Conservation (phyloP, 2,888 invertebrate species). For the Eupelmus urozonus region DNA sequence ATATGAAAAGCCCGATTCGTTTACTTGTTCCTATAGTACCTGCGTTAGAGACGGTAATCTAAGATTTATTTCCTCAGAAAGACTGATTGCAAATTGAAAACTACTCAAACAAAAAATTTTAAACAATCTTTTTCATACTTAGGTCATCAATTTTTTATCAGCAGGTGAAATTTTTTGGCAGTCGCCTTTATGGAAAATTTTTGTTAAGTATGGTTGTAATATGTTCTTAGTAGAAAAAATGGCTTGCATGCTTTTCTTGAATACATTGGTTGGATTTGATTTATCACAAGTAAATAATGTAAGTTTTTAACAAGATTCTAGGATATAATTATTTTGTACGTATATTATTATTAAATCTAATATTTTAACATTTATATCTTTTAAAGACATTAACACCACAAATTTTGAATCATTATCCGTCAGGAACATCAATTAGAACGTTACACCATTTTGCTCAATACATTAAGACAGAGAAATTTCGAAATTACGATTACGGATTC, state of each 20-base stretch:
- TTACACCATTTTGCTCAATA: constrained; percentile 85
- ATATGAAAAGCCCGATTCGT: constrained; percentile 80
- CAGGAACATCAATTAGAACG: constrained; percentile 86
- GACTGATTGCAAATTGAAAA: too few species aligned
- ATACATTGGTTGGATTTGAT: neutral
- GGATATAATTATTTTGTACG: neutral
- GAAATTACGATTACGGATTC: constrained; percentile 84
- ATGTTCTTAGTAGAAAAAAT: neutral
- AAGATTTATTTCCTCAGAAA: neutral
- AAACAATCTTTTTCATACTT: too few species aligned
- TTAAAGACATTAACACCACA: constrained; percentile 80
- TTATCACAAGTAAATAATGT: constrained; percentile 82
- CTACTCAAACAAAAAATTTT: too few species aligned
- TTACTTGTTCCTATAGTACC: neutral
- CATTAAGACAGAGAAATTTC: constrained; percentile 80
- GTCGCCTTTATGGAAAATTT: neutral
- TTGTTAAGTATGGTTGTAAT: neutral
- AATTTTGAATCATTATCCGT: constrained; percentile 84
- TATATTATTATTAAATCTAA: neutral
- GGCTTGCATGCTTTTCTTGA: neutral
- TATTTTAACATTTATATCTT: neutral
- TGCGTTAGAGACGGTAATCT: neutral
- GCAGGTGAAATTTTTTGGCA: neutral
- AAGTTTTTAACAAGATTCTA: constrained; percentile 63
- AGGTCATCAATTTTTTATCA: neutral